Conservation (phyloP, 1,140 invertebrate species). For the Bombus impatiens region DNA sequence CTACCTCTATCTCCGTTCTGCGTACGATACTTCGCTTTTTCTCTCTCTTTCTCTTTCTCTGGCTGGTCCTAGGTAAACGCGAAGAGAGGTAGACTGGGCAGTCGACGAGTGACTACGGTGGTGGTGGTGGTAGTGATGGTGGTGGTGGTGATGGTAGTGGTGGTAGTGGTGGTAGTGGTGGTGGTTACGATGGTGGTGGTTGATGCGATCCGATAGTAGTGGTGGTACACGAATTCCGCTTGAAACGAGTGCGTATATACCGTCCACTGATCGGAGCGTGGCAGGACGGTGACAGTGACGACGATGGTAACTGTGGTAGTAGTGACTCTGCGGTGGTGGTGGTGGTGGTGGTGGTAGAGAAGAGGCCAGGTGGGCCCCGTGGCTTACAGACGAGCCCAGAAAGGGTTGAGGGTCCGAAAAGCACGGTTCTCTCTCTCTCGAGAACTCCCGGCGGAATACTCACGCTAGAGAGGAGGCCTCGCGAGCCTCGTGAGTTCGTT, state of each 20-base stretch:
- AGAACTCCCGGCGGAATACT: constrained; percentile 54
- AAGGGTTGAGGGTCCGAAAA: constrained; percentile 67
- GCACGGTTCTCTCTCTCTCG: constrained; percentile 54
- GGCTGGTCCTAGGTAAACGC: constrained; percentile 70
- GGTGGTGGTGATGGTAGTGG: constrained; percentile 12
- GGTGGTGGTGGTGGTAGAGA: constrained; percentile 36
- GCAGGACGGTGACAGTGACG: constrained; percentile 34
- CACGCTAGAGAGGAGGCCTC: constrained; percentile 49
- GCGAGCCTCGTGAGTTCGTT: constrained; percentile 61
- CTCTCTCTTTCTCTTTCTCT: constrained; percentile 61
- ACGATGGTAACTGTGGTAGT: constrained; percentile 46
- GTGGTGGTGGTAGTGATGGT: constrained; percentile 49
- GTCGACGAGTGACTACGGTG: constrained; percentile 54
- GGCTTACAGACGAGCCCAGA: constrained; percentile 50
- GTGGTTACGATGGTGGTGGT: constrained; percentile 41
- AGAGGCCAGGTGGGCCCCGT: constrained; percentile 63
- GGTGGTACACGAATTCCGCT: constrained; percentile 46
- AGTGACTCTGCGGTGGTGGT: constrained; percentile 17
- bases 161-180: constrained; percentile 39
- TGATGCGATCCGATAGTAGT: constrained; percentile 46
- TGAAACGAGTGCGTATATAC: constrained; percentile 38
- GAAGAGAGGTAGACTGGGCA: constrained; percentile 64
- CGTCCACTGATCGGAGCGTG: constrained; percentile 43
- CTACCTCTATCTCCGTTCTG: constrained; percentile 53
- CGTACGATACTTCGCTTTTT: constrained; percentile 27